Conservation (phyloP, 23 tunicate genomes). For the Halocynthia aurantium region DNA sequence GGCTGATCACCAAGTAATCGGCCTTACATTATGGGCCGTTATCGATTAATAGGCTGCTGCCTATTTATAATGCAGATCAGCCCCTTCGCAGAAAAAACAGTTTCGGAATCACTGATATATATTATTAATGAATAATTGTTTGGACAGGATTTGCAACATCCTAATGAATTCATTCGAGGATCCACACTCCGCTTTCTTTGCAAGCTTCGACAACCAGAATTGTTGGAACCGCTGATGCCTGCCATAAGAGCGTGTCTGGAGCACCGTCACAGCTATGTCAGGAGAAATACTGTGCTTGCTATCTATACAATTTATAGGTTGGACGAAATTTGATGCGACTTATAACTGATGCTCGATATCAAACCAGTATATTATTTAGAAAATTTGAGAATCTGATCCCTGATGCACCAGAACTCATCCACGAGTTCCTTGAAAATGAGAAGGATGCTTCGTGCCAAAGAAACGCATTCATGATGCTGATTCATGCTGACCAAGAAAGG, state of each 20-base stretch:
- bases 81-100: no score
- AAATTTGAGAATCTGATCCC: slow-evolving; percentile 96
- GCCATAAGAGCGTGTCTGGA: slow-evolving; percentile 95
- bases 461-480: slow-evolving; percentile 99
- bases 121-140: not conserved
- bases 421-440: slow-evolving; percentile 88
- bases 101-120: not conserved
- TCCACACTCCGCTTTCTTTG: slow-evolving; percentile 96
- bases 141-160: slow-evolving; percentile 93
- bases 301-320: slow-evolving; percentile 95
- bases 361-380: slow-evolving; percentile 22
- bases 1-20: no score
- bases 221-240: slow-evolving; percentile 98
- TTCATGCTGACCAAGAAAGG: slow-evolving; percentile 94
- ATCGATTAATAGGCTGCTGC: no score
- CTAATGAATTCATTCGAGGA: slow-evolving; percentile 98
- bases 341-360: not conserved
- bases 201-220: slow-evolving; percentile 90
- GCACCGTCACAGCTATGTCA: slow-evolving; percentile 95
- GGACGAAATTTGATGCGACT: not conserved
- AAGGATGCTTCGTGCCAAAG: slow-evolving; percentile 98
- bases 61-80: no score
- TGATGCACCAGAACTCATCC: slow-evolving; percentile 98
- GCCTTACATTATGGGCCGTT: no score
- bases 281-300: slow-evolving; percentile 98